Evolutionary conservation across 2,888 invertebrate genomes (phyloP).

Genomic region (Leptopilina syphax): DNA sequence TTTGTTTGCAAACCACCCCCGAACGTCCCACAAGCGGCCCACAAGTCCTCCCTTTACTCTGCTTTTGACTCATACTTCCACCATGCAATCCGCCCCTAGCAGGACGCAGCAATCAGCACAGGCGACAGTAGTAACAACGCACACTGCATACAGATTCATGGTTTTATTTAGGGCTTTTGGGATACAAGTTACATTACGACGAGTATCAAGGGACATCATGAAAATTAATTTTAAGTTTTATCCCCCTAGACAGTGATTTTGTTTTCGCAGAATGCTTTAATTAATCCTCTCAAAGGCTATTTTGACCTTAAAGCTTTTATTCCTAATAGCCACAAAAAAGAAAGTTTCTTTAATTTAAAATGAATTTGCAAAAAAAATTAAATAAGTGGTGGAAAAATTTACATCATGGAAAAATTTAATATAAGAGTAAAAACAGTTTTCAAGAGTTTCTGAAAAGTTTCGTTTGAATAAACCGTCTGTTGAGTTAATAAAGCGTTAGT

Average conservation of each 20-base stretch:
- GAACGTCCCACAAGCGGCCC: constrained; percentile 58
- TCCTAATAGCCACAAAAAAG: too few species aligned
- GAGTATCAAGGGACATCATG: constrained; percentile 45
- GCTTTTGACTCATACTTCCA: constrained; percentile 8
- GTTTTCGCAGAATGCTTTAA: constrained; percentile 56
- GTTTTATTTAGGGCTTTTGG: constrained; percentile 65
- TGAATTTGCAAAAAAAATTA: too few species aligned
- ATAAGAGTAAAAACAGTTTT: too few species aligned
- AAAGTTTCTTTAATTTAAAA: too few species aligned
- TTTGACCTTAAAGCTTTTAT: too few species aligned
- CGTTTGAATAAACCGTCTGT: too few species aligned
- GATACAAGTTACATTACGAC: constrained; percentile 57
- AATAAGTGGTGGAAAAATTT: too few species aligned
- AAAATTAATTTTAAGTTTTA: constrained; percentile 65
- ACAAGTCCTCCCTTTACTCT: constrained; percentile 56
- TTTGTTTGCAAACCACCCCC: constrained; percentile 70
- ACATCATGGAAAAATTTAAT: too few species aligned
- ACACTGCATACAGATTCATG: constrained; percentile 62
- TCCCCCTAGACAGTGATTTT: constrained; percentile 61
- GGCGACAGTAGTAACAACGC: constrained; percentile 58
- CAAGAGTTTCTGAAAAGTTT: too few species aligned
- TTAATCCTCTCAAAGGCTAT: not conserved
- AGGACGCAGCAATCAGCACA: constrained; percentile 66
- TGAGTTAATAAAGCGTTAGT: too few species aligned
- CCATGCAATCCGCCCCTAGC: constrained; percentile 59